phyloP scores from a whole-genome alignment of 2,113 vertebrate species.

The Parus major region DNA sequence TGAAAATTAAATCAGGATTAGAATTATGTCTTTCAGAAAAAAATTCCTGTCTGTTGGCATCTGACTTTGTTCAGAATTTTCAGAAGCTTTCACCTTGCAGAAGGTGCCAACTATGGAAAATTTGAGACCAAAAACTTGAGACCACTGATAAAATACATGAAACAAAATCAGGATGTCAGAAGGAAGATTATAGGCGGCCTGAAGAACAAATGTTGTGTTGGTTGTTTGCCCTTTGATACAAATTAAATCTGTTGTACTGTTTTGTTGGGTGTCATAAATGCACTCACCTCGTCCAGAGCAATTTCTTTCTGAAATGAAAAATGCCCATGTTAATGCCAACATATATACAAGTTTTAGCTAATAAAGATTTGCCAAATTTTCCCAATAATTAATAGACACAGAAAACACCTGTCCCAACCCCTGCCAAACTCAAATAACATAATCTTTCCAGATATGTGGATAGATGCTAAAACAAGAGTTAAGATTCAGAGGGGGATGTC shows the following conservation, averaged over 20 bases:
- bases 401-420: not conserved
- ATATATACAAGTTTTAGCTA: not conserved
- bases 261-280: not conserved
- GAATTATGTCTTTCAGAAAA: not conserved
- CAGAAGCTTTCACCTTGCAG: not conserved
- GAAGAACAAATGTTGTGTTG: not conserved
- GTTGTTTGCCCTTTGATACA: not conserved
- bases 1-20: not conserved
- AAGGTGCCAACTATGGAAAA: not conserved
- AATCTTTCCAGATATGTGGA: not conserved
- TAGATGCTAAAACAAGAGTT: not conserved
- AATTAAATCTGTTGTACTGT: not conserved
- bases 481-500: not conserved
- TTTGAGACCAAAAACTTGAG: not conserved
- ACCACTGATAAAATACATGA: not conserved
- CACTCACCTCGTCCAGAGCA: slow-evolving; percentile 70
- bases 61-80: not conserved
- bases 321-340: not conserved
- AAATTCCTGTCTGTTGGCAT: not conserved
- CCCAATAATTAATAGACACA: not conserved
- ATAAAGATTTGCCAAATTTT: not conserved
- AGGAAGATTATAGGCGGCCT: not conserved
- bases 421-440: not conserved
- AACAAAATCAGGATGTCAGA: not conserved
- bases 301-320: slow-evolving; percentile 68